Base-by-base conservation (phyloP, 2,113 vertebrate genomes). In the Varanus komodoensis region DNA sequence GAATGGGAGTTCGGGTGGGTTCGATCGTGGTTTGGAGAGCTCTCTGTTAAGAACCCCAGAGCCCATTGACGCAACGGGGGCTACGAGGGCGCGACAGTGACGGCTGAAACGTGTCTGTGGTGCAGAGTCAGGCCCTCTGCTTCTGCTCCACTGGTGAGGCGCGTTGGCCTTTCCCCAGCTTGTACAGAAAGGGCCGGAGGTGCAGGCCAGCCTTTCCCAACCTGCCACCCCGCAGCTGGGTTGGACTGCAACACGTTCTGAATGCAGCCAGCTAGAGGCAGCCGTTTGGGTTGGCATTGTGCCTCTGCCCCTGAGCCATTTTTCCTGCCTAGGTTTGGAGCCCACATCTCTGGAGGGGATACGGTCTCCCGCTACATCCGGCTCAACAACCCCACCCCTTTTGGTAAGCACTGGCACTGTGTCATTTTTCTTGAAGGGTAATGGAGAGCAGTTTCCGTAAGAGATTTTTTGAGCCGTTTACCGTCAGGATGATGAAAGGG, bases 301-400 rank as follows among this genome's bases (percentile, higher is more conserved):
- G 23, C 23, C 3, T 23, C 68, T 25, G 1, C 87, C 89, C 67
- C 92, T 71, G 87, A 54, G 61, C 54, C 87, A 8, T 87, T 87
- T 74, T 85, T 7, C 69, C 21, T 94, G 69, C 27, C 79, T 92
- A 99, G 99, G 95, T 99, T 99, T 92, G 98, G 99, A 74, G 97
- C 98, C 78, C 98, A 97, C 32, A 34, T 98, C 54, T 99, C 98
- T 2, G 98, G 98, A 94, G 98, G 98, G 67, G 95, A 97, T 87
- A 98, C 98, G 0, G 91, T 98, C 87, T 97, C 96, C 54, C 97
- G 98, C 3, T 96, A 91, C 32, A 90, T 99, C 88, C 97, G 87
- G 77, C 97, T 99, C 93, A 98, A 98, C 90, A 99, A 99, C 93
- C 97, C 97, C 86, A 98, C 98, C 87, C 97, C 98, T 75, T 98